Conservation (phyloP, 2,888 invertebrate genomes). For the Drosophila robusta region DNA sequence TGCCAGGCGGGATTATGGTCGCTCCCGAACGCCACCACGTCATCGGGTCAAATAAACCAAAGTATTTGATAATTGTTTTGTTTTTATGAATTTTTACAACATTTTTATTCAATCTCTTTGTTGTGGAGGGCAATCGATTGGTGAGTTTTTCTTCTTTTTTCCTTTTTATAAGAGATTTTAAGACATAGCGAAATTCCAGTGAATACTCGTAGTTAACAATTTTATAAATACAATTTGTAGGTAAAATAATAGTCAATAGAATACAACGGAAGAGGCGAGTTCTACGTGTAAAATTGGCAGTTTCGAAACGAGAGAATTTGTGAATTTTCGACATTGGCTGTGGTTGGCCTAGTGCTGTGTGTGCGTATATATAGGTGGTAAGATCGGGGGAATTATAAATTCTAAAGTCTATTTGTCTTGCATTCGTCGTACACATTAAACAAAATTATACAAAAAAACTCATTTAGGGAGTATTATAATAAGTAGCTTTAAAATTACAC, state of each 20-base stretch:
- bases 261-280: slow-evolving; percentile 28
- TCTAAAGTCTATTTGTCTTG: slow-evolving; percentile 84
- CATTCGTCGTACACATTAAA: slow-evolving; percentile 77
- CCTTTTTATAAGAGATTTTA: slow-evolving; percentile 60
- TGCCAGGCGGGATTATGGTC: slow-evolving; percentile 8
- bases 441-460: slow-evolving; percentile 79
- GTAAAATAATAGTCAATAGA: slow-evolving; percentile 28
- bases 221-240: slow-evolving; percentile 70
- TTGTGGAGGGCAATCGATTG: slow-evolving; percentile 48
- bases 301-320: slow-evolving; percentile 54
- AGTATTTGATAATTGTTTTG: slow-evolving; percentile 27
- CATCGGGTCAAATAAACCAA: slow-evolving; percentile 33
- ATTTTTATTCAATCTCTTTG: slow-evolving; percentile 76
- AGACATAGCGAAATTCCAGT: slow-evolving; percentile 36
- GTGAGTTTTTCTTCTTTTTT: slow-evolving; percentile 47
- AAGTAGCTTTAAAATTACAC: slow-evolving; percentile 78
- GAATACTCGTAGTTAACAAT: slow-evolving; percentile 60
- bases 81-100: slow-evolving; percentile 73
- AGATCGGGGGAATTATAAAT: slow-evolving; percentile 79
- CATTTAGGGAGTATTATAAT: slow-evolving; percentile 80
- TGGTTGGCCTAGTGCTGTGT: slow-evolving; percentile 3
- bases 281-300: slow-evolving; percentile 65
- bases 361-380: slow-evolving; percentile 58
- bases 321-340: slow-evolving; percentile 36
- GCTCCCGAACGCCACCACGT: slow-evolving; percentile 14